Evolutionary conservation across 2,888 invertebrate species (phyloP), one percentile per base, ranked within the genome.

Genomic region (Panzeria rudis): DNA sequence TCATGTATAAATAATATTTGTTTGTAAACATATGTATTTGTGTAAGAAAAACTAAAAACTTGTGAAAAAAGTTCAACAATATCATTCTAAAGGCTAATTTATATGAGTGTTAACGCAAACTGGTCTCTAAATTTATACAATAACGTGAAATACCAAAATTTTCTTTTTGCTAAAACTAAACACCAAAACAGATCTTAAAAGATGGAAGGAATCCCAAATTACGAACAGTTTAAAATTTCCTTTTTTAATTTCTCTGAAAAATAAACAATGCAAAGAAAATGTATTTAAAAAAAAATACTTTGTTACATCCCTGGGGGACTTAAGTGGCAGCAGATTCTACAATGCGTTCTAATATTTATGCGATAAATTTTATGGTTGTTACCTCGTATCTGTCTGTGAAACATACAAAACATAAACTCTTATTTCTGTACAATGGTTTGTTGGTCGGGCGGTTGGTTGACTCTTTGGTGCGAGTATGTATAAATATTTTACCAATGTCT

Each of bases 301-400:
- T 68, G 7, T 41, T 8, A 17, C 20, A 13, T 73, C 66, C 66
- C 52, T 11, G 66, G 64, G 56, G 80, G 2, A 50, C 50, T 56
- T 59, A 72, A 66, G 56, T 66, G n/a, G 38, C 47, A 59, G 50
- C 54, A 61, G 20, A 66, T 50, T 35, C 59, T 38, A 32, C 50
- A 73, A 62, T 73, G 59, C 20, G 66, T 47, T 73, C 50, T 47
- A 59, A 59, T 68, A 80, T n/a, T n/a, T 68, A 59, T 73, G 56
- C 38, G 47, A 66, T 59, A 47, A 80, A 80, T 73, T 80, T 73
- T 80, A 73, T 73, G 73, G 66, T 73, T 80, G 80, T 73, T 52
- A 50, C 66, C 50, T 80, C 50, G 35, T 54, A 66, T 50, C 59
- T 29, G 13, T 61, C 20, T 35, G 35, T 35, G 11, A n/a, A 25